phyloP scores from a whole-genome alignment of 2,113 vertebrate genomes.

The Passer montanus region DNA sequence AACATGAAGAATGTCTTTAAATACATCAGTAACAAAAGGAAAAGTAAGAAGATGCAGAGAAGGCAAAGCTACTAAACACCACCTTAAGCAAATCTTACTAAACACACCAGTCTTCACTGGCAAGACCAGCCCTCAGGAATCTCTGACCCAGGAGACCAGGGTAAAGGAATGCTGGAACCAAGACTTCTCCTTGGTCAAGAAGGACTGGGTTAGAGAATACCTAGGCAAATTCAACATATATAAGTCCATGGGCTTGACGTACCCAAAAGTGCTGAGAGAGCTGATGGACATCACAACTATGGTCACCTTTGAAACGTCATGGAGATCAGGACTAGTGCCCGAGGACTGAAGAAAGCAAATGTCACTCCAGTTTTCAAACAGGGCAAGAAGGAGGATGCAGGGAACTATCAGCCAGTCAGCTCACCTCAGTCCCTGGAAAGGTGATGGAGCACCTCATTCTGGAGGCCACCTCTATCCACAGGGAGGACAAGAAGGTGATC shows the following conservation, averaged over 20 bases:
- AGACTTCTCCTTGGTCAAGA: background rate
- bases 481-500: background rate
- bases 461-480: background rate
- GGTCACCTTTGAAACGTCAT: background rate
- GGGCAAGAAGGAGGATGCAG: background rate
- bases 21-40: background rate
- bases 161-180: background rate
- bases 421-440: background rate
- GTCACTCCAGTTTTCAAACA: background rate
- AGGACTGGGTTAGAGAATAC: background rate
- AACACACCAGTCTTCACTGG: background rate
- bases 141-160: background rate
- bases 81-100: no score
- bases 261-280: background rate
- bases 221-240: background rate
- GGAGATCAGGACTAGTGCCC: background rate
- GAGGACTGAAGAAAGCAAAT: background rate
- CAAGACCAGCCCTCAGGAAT: background rate
- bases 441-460: background rate
- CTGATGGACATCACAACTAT: background rate
- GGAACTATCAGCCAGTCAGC: background rate
- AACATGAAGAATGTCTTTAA: background rate
- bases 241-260: no score
- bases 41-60: background rate
- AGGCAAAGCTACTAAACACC: rapidly evolving